Base-by-base conservation (phyloP, 2,113 vertebrate species). In the Philantomba maxwellii region DNA sequence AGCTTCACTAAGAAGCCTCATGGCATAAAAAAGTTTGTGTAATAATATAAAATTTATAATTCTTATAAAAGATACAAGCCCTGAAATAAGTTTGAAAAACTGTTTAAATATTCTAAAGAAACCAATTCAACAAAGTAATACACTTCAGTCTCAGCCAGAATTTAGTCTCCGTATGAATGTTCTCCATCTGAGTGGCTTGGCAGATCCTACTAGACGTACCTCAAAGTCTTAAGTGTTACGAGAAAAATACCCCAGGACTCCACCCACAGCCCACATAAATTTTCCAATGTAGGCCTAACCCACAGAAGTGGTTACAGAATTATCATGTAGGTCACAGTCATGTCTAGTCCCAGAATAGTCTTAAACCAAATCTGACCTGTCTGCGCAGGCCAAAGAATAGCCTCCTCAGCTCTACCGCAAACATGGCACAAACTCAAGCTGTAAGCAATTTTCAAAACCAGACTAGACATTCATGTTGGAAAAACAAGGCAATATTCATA, bases 201-300 rank as follows among this genome's bases (percentile, higher is more conserved):
- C 88, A 87, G 49, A 96, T 83, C 82, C 78, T 93, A 64, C 3
- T 94, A 86, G 70, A 93, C 1, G 1, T 19, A 97, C 73, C 94
- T 96, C 97, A 97, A 96, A 95, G 92, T 51, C 70, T 62, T 53
- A 43, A 97, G 49, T 81, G 39, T 95, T 93, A 91, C 60, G 17
- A 95, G 81, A 94, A 98, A 98, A 97, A 95, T 82, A 96, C 36
- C 43, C 84, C 51, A 94, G 25, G 33, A 97, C 57, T 83, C 90
- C 93, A 97, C 97, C 97, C 96, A 96, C 49, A 80, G 49, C 81
- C 97, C 96, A 98, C 87, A 98, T 53, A 84, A 94, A 97, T 70
- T 92, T 98, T 97, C 90, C 97, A 96, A 10, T 16, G 88, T 93
- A 81, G 82, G 92, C 66, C 75, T 82, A 92, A 88, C 33, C 83